Conservation (phyloP, 2,888 invertebrate genomes). For the Pasiphila rectangulata region DNA sequence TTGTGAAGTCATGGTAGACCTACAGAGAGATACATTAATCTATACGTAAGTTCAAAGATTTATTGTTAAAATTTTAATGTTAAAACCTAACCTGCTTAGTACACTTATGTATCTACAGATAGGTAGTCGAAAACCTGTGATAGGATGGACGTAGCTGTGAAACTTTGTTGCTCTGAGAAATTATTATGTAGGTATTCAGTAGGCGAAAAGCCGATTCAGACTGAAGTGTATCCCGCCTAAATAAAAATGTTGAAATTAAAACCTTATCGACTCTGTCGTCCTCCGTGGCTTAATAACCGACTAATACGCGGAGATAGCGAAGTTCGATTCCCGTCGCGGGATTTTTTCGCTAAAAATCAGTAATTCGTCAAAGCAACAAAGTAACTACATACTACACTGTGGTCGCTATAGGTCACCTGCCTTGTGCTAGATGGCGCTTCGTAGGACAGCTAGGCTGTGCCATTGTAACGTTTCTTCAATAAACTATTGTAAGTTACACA, state of each 20-base stretch:
- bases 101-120: conserved; percentile 31
- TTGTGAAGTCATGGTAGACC: no score
- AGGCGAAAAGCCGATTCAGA: no score
- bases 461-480: conserved; percentile 73
- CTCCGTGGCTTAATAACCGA: no score
- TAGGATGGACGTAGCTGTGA: conserved; percentile 45
- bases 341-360: no score
- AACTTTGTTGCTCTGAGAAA: conserved; percentile 18
- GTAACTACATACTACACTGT: conserved; percentile 1
- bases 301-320: no score
- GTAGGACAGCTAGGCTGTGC: conserved; percentile 76
- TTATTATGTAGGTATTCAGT: no score
- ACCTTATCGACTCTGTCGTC: no score
- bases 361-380: conserved; percentile 8
- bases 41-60: no score
- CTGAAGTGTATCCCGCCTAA: no score
- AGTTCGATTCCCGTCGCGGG: no score
- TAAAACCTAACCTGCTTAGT: conserved; percentile 32
- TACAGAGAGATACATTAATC: no score
- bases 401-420: conserved; percentile 13
- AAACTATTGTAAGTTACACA: conserved; percentile 64
- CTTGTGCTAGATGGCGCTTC: conserved; percentile 51
- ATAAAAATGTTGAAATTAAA: no score
- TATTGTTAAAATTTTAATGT: conserved; percentile 13
- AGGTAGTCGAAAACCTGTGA: conserved; percentile 57